Base-by-base conservation (phyloP, 2,888 invertebrate genomes). In the Drosophila prostipennis region DNA sequence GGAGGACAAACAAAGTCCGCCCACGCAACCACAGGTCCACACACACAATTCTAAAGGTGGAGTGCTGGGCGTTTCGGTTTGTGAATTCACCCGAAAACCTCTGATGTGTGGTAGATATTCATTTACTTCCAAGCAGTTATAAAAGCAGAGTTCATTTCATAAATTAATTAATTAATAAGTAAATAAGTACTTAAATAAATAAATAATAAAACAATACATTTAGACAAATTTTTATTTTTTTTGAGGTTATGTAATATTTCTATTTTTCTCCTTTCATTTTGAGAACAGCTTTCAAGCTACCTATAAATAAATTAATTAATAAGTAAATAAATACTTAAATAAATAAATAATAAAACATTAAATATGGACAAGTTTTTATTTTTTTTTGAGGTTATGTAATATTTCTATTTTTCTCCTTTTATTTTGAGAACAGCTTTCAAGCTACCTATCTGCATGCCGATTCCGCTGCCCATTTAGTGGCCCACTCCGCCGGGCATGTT, bases 1-100 rank as follows among this genome's bases (percentile, higher is more conserved):
- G 55, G n/a, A 40, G 32, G 40, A 45, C 60, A 61, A 59, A 64
- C 58, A 67, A 40, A 55, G 60, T 68, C 52, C 46, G 60, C 68
- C 52, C 55, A 59, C 45, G 57, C 57, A 63, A 53, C 42, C 57
- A 39, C 45, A 58, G 39, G 43, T 6, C 16, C 19, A 56, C 32
- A 37, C 58, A 55, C 43, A 39, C 52, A 70, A 37, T 48, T 46
- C 43, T 11, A 34, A 29, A 52, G 53, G 32, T 60, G 68, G 64
- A 64, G 61, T 60, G 60, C 65, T 43, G 26, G 32, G 8, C 60
- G 61, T 69, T 65, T 57, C 26, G 39, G 34, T 2, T 54, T 34
- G 19, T n/a, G 2, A 26, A 67, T 32, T 34, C 67, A 23, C 23
- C 23, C 10, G 0, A 6, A 39, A 32, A 14, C n/a, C 14, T 8